A percentile compares a stretch with the other conserved stretches of the same genome.
Evolutionary conservation across 1,140 invertebrate genomes (phyloP).

Genomic region (Drosophila chauvacae): DNA sequence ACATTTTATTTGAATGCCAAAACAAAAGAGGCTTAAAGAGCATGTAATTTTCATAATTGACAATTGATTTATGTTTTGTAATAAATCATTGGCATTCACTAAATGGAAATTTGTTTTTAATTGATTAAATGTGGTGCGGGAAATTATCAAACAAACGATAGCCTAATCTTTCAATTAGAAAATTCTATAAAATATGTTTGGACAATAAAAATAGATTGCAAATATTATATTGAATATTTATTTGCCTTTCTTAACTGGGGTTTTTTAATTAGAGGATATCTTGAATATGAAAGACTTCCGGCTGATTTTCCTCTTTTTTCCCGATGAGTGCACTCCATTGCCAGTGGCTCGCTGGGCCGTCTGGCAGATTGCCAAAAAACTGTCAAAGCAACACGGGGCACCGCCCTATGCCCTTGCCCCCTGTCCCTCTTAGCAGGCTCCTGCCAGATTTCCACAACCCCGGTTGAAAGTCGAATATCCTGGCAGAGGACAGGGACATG

Average conservation of each 20-base stretch:
- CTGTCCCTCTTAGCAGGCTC: background rate
- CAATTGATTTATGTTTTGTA: slow-evolving; percentile 5
- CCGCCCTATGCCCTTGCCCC: slow-evolving; percentile 18
- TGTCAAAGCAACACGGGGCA: slow-evolving; percentile 79
- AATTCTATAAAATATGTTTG: background rate
- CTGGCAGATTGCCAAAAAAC: slow-evolving; percentile 78
- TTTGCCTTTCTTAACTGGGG: background rate
- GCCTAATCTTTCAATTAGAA: background rate
- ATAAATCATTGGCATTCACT: slow-evolving; percentile 5
- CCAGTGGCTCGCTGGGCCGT: slow-evolving; percentile 39
- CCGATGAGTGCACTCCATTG: slow-evolving; percentile 56
- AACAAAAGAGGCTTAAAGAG: background rate
- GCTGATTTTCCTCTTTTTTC: slow-evolving; percentile 1
- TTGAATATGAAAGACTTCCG: background rate
- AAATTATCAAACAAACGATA: background rate
- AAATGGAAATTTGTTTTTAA: slow-evolving; percentile 1
- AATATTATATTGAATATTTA: background rate
- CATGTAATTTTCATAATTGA: slow-evolving; percentile 1
- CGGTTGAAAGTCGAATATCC: slow-evolving; percentile 42
- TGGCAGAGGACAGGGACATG: slow-evolving; percentile 45
- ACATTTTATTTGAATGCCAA: background rate
- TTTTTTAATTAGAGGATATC: slow-evolving; percentile 36
- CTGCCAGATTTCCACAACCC: slow-evolving; percentile 13
- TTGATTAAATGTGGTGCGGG: slow-evolving; percentile 1
- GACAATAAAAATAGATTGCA: background rate